Conservation (phyloP, 2,888 invertebrate species). For the Argyresthia albistria region DNA sequence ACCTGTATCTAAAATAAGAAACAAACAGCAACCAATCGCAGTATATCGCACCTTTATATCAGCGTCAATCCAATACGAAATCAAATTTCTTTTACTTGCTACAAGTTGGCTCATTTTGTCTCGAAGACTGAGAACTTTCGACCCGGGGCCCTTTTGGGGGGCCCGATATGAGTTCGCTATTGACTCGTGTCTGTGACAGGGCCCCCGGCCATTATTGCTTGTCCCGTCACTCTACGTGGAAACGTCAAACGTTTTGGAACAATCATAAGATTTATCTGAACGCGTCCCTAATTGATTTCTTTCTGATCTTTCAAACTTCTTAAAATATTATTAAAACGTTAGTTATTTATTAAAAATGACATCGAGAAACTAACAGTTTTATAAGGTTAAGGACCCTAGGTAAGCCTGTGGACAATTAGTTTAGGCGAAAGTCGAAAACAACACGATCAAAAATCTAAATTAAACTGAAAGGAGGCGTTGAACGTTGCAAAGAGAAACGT, state of each 20-base stretch:
- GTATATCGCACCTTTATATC: neutral
- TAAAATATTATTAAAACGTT: too few species aligned
- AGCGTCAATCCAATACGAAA: slow-evolving; percentile 56
- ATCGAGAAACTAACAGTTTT: too few species aligned
- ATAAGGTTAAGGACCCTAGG: too few species aligned
- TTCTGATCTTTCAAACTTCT: too few species aligned
- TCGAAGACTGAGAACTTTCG: slow-evolving; percentile 9
- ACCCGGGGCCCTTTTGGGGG: slow-evolving; percentile 16
- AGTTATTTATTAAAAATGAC: too few species aligned
- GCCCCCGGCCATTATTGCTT: slow-evolving; percentile 5
- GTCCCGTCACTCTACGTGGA: neutral
- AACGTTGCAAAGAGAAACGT: too few species aligned
- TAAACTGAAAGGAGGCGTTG: neutral
- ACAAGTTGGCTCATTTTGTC: slow-evolving; percentile 55
- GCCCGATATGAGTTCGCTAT: slow-evolving; percentile 34
- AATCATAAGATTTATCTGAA: too few species aligned
- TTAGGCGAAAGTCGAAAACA: neutral
- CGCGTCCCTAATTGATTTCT: too few species aligned
- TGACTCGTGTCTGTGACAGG: slow-evolving; percentile 23
- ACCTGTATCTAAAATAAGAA: too few species aligned
- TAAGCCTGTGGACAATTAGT: too few species aligned
- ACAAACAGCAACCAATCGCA: too few species aligned
- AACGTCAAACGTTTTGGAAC: neutral
- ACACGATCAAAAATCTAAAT: neutral
- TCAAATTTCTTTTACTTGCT: slow-evolving; percentile 58